Percentiles rank a stretch among this genome's conserved stretches.
phyloP scores from a whole-genome alignment of 2,888 invertebrate species.

The Cryptus viduatorius region DNA sequence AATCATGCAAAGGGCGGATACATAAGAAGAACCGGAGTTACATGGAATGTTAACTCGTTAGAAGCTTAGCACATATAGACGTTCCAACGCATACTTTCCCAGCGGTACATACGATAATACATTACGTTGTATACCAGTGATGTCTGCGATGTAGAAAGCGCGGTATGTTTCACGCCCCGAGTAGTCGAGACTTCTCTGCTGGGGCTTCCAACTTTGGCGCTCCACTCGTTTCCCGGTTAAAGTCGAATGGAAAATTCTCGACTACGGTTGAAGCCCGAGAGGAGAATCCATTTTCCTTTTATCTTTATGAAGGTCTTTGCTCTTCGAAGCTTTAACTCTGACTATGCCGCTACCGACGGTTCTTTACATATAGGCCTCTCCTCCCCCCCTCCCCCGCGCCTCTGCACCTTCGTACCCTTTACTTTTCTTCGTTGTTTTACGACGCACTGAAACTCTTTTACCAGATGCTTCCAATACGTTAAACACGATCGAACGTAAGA shows the following conservation, averaged over 20 bases:
- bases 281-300: slow-evolving; percentile 34
- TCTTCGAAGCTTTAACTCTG: slow-evolving; percentile 27
- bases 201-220: neutral
- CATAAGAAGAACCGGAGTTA: neutral
- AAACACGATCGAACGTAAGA: slow-evolving; percentile 18
- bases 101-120: neutral
- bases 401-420: neutral
- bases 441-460: neutral
- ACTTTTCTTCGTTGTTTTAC: slow-evolving; percentile 26
- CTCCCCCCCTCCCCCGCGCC: neutral
- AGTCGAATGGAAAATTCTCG: slow-evolving; percentile 8
- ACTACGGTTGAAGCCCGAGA: neutral
- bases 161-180: neutral
- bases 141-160: neutral
- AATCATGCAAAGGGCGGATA: neutral
- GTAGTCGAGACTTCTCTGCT: slow-evolving; percentile 2
- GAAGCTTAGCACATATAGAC: neutral
- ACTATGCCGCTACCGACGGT: slow-evolving; percentile 5
- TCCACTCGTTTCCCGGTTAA: neutral
- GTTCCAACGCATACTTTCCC: neutral
- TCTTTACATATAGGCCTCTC: neutral
- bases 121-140: neutral
- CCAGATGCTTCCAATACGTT: slow-evolving; percentile 2
- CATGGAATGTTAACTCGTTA: neutral
- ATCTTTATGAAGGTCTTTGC: slow-evolving; percentile 37